Percentiles rank a stretch among this genome's conserved stretches.
Evolutionary conservation across 2,888 invertebrate genomes (phyloP).

Genomic region (Eretmocerus hayati): DNA sequence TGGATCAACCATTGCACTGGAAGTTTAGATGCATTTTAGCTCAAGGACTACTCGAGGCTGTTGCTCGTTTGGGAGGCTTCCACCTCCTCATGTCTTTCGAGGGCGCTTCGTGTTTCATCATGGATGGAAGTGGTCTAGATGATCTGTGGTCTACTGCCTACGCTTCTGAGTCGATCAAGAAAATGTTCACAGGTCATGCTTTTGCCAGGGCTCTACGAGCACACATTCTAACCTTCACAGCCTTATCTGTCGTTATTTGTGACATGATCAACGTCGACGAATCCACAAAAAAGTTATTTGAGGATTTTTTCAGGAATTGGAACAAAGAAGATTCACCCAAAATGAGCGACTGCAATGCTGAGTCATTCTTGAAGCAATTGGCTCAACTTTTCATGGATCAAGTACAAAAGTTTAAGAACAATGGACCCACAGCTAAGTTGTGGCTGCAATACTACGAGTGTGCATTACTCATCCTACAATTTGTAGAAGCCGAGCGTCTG

Average conservation of each 20-base stretch:
- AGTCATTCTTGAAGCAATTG: not conserved
- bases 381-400: not conserved
- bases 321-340: not conserved
- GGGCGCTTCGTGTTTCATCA: no score
- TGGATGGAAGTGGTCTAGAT: not conserved
- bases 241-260: constrained; percentile 4
- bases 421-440: not conserved
- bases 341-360: not conserved
- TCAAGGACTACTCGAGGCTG: no score
- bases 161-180: no score
- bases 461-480: constrained; percentile 19
- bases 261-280: no score
- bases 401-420: not conserved
- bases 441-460: constrained; percentile 18
- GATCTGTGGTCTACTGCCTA: no score
- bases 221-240: constrained; percentile 1
- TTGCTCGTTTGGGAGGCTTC: not conserved
- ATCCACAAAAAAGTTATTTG: no score
- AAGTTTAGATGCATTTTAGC: constrained; percentile 26
- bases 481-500: constrained; percentile 27
- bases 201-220: no score
- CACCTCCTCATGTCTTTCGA: not conserved
- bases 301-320: not conserved
- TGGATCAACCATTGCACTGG: constrained; percentile 25
- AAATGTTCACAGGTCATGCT: no score